A percentile compares a stretch with the other conserved stretches of the same genome.
Conservation (phyloP, 2,113 vertebrate species). For the Todiramphus chloris region DNA sequence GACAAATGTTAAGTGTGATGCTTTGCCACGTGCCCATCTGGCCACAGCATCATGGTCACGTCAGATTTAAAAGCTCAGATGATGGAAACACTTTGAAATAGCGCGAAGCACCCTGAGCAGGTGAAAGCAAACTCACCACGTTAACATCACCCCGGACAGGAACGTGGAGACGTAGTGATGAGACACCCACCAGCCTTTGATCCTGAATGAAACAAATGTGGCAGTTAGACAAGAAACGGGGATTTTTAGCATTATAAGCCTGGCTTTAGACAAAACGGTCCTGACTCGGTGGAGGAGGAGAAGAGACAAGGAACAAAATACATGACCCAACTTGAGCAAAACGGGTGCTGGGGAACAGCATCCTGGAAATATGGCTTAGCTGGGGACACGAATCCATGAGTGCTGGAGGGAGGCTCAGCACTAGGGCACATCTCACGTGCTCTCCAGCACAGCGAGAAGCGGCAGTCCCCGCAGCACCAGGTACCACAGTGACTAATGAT, state of each 20-base stretch:
- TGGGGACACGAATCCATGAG: rapidly evolving
- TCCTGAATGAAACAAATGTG: conserved; percentile 67
- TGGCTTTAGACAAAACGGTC: not conserved
- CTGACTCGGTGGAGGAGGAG: not conserved
- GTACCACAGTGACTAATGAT: not conserved
- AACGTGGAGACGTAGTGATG: conserved; percentile 98
- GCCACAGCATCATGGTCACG: not conserved
- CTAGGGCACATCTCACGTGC: rapidly evolving
- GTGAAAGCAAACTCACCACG: conserved; percentile 82
- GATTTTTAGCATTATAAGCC: not conserved
- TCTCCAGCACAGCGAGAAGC: not conserved
- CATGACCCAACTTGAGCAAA: not conserved
- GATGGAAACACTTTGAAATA: not conserved
- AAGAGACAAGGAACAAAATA: not conserved
- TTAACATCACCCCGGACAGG: conserved; percentile 96
- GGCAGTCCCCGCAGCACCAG: not conserved
- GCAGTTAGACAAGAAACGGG: not conserved
- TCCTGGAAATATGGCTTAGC: rapidly evolving
- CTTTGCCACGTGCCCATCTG: rapidly evolving
- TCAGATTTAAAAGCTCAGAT: not conserved
- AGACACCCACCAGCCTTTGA: conserved; percentile 99
- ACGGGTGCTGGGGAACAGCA: not conserved
- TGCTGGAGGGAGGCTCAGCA: not conserved
- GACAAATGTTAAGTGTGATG: not conserved
- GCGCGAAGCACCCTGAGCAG: not conserved